Conservation (phyloP, 2,888 invertebrate species). For the Apeira syringaria region DNA sequence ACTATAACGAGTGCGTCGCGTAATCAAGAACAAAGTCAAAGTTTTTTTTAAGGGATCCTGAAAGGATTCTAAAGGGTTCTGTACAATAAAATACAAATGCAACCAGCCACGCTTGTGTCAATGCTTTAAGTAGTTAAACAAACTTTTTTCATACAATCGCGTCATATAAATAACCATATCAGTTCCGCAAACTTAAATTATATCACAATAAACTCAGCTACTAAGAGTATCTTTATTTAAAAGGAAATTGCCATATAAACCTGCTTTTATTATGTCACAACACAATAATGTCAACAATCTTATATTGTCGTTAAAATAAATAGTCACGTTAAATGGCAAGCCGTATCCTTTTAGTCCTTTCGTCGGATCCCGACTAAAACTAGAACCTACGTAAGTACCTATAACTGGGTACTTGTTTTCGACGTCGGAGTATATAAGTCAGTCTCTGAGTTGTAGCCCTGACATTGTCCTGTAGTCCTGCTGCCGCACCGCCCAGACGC, state of each 20-base stretch:
- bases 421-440: constrained; percentile 74
- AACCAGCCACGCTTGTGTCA: no score
- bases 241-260: constrained; percentile 15
- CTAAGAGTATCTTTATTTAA: neutral
- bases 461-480: constrained; percentile 76
- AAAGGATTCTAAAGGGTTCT: no score
- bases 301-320: constrained; percentile 20
- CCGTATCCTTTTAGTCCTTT: constrained; percentile 70
- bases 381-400: constrained; percentile 69
- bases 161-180: no score
- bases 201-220: no score
- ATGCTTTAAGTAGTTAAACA: no score
- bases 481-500: constrained; percentile 40
- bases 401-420: constrained; percentile 59
- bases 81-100: no score
- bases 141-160: no score
- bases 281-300: constrained; percentile 12
- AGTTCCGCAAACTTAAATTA: neutral
- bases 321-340: constrained; percentile 22
- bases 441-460: constrained; percentile 66
- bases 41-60: no score
- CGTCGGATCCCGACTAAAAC: constrained; percentile 67
- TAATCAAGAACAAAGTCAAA: no score
- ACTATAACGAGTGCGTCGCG: no score
- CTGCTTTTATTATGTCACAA: constrained; percentile 9